Evolutionary conservation across 2,888 invertebrate genomes (phyloP).

Genomic region (Automeris io): DNA sequence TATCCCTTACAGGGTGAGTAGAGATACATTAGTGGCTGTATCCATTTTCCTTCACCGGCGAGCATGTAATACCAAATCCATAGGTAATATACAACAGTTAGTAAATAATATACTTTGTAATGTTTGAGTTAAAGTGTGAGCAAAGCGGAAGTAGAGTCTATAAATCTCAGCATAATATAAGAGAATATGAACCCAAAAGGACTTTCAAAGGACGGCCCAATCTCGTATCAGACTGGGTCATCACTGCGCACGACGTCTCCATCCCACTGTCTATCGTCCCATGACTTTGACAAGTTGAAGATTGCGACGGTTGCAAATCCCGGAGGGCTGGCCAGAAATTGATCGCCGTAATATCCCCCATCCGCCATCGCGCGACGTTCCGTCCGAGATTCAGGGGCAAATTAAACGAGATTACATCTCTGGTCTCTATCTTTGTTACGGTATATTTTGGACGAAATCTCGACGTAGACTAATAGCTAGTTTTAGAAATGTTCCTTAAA

Average conservation of each 20-base stretch:
- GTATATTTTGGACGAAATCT: background rate
- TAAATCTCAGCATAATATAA: too few relatives aligned
- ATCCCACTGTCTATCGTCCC: conserved; percentile 3
- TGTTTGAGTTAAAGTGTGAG: too few relatives aligned
- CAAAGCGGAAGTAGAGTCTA: too few relatives aligned
- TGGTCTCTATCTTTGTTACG: background rate
- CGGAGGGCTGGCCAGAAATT: conserved; percentile 46
- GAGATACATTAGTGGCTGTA: too few relatives aligned
- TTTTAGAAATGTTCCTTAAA: too few relatives aligned
- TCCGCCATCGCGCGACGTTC: conserved; percentile 35
- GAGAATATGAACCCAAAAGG: too few relatives aligned
- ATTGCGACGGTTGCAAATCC: conserved; percentile 61
- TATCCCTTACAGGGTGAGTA: too few relatives aligned
- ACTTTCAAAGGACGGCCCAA: background rate
- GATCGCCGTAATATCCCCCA: conserved; percentile 60
- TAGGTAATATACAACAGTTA: too few relatives aligned
- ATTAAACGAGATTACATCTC: background rate
- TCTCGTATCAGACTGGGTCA: conserved; percentile 1
- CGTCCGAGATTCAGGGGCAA: conserved; percentile 23
- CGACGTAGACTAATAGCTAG: too few relatives aligned
- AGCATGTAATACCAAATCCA: too few relatives aligned
- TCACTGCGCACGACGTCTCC: conserved; percentile 1
- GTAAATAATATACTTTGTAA: too few relatives aligned
- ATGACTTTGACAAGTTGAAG: conserved; percentile 68
- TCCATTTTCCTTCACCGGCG: too few relatives aligned